Evolutionary conservation across 2,888 invertebrate species (phyloP).

Genomic region (Ochropleura leucogaster): DNA sequence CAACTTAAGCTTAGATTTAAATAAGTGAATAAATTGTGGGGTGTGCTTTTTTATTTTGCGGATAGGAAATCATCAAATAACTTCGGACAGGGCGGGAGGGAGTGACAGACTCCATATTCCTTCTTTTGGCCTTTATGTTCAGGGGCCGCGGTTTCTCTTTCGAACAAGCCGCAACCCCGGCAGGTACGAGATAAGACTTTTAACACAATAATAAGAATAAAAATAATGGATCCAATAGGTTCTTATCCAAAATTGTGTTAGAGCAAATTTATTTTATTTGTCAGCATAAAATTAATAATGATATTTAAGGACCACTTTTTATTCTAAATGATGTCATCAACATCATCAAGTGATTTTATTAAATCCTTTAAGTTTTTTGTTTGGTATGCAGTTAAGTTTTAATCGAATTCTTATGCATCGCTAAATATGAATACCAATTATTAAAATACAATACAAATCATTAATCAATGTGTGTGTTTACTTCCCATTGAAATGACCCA

Average conservation of each 20-base stretch:
- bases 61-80: no score
- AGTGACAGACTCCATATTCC: no score
- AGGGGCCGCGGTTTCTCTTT: no score
- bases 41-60: no score
- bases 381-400: neutral
- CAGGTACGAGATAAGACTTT: no score
- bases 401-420: neutral
- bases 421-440: neutral
- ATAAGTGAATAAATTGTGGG: no score
- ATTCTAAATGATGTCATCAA: slow-evolving; percentile 19
- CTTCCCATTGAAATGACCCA: neutral
- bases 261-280: neutral
- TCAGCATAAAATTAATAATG: neutral
- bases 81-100: no score
- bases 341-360: neutral
- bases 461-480: neutral
- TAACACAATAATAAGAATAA: neutral
- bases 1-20: no score
- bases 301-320: neutral
- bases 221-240: neutral
- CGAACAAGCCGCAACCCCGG: no score
- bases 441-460: neutral
- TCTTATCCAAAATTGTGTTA: neutral
- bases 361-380: neutral
- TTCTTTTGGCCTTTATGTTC: no score